A percentile compares a stretch with the other conserved stretches of the same genome.
These are phyloP conservation scores for Mungos mungo DNA, from an alignment of 2,113 vertebrate species.

Conservation along the genomic window DNA sequence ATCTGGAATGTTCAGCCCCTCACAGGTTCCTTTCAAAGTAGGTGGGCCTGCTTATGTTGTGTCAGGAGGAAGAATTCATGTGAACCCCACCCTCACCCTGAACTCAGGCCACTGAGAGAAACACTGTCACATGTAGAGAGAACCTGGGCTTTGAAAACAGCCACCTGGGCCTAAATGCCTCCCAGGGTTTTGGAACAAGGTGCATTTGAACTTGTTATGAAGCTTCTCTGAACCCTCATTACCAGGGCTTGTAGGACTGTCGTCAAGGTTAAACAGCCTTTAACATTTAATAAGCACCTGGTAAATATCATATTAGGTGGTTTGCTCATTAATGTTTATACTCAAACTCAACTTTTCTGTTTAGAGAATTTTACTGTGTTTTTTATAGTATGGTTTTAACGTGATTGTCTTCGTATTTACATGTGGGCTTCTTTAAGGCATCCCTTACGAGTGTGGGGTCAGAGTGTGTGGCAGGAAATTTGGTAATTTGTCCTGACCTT, in stretches of 20 bases:
- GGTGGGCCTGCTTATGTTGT: not conserved
- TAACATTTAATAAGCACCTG: not conserved
- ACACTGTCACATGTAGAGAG: rapidly evolving
- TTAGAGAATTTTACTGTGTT: too few relatives aligned
- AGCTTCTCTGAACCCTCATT: not conserved
- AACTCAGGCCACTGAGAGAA: not conserved
- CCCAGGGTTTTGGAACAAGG: not conserved
- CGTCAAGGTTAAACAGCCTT: not conserved
- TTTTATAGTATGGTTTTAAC: too few relatives aligned
- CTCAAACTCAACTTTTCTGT: not conserved
- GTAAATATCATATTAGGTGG: not conserved
- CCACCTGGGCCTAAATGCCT: not conserved
- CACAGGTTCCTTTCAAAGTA: not conserved
- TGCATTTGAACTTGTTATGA: not conserved
- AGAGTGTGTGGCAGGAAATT: too few relatives aligned
- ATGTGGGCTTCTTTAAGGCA: too few relatives aligned
- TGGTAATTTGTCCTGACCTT: too few relatives aligned
- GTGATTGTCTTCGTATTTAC: too few relatives aligned
- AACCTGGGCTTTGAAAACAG: not conserved
- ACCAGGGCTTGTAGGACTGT: not conserved
- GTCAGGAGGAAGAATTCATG: too few relatives aligned
- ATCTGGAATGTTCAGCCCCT: not conserved
- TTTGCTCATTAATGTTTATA: not conserved
- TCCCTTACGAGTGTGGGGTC: too few relatives aligned
- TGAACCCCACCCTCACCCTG: not conserved